A percentile compares a stretch with the other conserved stretches of the same genome.
Conservation (phyloP, 1,140 invertebrate genomes). For the Pogonomyrmex californicus region DNA sequence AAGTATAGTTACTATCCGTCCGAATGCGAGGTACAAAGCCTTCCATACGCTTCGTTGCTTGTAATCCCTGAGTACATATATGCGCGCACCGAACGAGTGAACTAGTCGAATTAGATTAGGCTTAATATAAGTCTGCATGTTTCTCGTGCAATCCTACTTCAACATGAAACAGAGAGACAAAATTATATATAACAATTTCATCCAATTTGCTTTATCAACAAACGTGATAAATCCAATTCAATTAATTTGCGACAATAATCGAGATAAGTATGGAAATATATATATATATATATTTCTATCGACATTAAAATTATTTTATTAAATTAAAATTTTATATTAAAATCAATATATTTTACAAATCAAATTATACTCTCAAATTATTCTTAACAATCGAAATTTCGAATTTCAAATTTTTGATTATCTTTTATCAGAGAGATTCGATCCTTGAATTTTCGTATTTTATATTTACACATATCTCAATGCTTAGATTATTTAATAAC, state of each 20-base stretch:
- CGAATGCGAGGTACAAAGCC: conserved; percentile 52
- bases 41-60: conserved; percentile 50
- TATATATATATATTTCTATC: background rate
- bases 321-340: background rate
- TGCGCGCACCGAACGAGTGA: conserved; percentile 30
- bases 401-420: background rate
- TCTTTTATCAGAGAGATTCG: background rate
- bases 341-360: background rate
- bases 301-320: background rate
- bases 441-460: background rate
- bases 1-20: conserved; percentile 50
- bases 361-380: background rate
- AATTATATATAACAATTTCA: conserved; percentile 3
- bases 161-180: conserved; percentile 18
- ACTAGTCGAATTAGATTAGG: conserved; percentile 46
- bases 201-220: conserved; percentile 3
- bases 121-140: conserved; percentile 28
- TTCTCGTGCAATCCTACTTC: background rate
- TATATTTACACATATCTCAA: background rate
- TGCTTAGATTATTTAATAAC: background rate
- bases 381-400: background rate
- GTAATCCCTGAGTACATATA: conserved; percentile 52
- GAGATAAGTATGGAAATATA: background rate
- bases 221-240: background rate
- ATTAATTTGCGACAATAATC: background rate